Base-by-base conservation (phyloP, 2,888 invertebrate genomes). In the Rhagophthalmus giganteus region DNA sequence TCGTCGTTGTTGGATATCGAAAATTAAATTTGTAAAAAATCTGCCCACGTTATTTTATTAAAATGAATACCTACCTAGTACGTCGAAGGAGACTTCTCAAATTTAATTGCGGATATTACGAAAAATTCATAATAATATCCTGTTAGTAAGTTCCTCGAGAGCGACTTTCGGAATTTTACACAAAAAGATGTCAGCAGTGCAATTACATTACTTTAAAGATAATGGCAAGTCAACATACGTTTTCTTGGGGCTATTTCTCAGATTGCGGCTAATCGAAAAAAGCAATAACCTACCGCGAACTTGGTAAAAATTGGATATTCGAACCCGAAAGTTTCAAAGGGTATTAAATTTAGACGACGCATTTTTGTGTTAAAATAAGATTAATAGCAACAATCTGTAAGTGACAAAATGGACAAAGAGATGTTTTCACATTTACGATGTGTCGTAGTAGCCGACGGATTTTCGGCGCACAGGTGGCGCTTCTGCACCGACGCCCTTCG, bases 401-500 rank as follows among this genome's bases (percentile, higher is more conserved):
- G 52, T 55, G 48, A 56, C 45, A 47, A 55, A 39, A 38, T 54
- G 42, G 48, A 58, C 57, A 59, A 59, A 57, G 55, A 47, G 54
- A 57, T 57, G 57, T 58, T 52, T 52, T 57, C 46, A 47, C 58
- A 57, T 62, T 51, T 63, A 64, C 65, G 38, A 65, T 61, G 59
- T 68, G 68, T 67, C 63, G 65, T 61, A 67, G 61, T 69, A 68
- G 66, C 66, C 67, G 63, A 57, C 59, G 61, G 65, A 62, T 61
- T 62, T 56, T 60, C 46, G 55, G 57, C 59, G 58, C 63, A 65
- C 66, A 69, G 67, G 70, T 70, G 67, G 66, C 66, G 65, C 65
- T 67, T 66, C 67, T 66, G 62, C 62, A 56, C 60, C 55, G 63
- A 60, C 60, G 59, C 60, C 62, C 61, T 62, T 61, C 66, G 67